Conservation (phyloP, 2,888 invertebrate genomes). For the Chouioia cunea region DNA sequence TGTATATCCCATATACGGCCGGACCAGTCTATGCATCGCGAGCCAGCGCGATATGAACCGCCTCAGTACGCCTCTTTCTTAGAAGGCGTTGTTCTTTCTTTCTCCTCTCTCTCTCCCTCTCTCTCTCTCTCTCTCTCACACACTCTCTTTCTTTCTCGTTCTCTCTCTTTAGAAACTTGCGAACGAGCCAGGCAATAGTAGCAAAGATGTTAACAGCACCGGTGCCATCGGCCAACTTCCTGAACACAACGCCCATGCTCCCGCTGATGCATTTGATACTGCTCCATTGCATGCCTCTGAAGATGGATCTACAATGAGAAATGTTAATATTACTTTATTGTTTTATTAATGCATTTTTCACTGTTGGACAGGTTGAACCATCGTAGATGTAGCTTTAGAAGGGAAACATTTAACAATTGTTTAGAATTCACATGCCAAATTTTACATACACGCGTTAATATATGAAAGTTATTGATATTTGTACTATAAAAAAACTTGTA, state of each 20-base stretch:
- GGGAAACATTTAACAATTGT: too few species aligned
- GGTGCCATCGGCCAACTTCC: conserved; percentile 45
- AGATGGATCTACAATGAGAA: conserved; percentile 59
- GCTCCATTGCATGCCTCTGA: conserved; percentile 61
- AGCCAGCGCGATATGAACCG: conserved; percentile 29
- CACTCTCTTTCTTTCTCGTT: not conserved
- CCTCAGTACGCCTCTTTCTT: too few species aligned
- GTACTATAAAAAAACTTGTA: too few species aligned
- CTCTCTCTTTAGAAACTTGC: not conserved
- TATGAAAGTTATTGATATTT: too few species aligned
- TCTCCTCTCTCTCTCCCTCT: too few species aligned
- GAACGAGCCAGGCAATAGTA: conserved; percentile 42
- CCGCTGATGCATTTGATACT: conserved; percentile 64
- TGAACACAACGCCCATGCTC: conserved; percentile 47
- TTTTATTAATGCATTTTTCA: too few species aligned
- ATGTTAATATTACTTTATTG: too few species aligned
- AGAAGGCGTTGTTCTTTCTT: too few species aligned
- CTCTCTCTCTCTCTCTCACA: not conserved
- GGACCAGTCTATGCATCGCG: conserved; percentile 5
- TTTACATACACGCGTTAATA: too few species aligned
- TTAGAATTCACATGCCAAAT: too few species aligned
- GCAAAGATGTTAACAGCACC: conserved; percentile 54
- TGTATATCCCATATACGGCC: conserved; percentile 7
- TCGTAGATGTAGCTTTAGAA: too few species aligned
- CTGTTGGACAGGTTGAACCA: too few species aligned